Conservation (phyloP, 2,113 vertebrate genomes). For the Xenus cinereus region DNA sequence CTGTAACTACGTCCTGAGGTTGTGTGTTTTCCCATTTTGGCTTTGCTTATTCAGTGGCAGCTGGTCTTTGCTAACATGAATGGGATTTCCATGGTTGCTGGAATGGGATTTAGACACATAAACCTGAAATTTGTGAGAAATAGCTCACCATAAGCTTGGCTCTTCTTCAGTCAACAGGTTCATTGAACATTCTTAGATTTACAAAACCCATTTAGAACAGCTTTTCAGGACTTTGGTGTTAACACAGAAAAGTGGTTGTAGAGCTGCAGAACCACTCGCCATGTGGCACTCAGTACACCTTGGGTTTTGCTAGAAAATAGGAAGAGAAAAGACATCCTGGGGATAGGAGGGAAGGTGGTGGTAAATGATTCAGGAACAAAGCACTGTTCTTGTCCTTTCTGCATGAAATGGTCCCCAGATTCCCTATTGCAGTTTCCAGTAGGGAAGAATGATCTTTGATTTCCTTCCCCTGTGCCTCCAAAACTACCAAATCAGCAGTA, state of each 20-base stretch:
- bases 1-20: not conserved
- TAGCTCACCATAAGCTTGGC: not conserved
- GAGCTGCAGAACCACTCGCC: not conserved
- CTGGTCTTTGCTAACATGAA: not conserved
- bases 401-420: not conserved
- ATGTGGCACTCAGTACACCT: fast-evolving
- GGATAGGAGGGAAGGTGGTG: not conserved
- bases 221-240: not conserved
- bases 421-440: not conserved
- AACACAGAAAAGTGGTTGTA: not conserved
- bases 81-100: not conserved
- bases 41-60: not conserved
- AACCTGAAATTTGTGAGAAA: not conserved
- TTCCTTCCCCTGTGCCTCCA: not conserved
- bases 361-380: not conserved
- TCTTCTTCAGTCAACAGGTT: not conserved
- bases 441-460: not conserved
- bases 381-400: not conserved
- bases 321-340: not conserved
- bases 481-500: not conserved
- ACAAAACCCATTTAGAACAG: not conserved
- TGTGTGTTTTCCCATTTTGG: not conserved
- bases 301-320: not conserved
- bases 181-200: not conserved
- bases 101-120: not conserved